phyloP scores from a whole-genome alignment of 2,113 vertebrate genomes.

The Scolopax mira region DNA sequence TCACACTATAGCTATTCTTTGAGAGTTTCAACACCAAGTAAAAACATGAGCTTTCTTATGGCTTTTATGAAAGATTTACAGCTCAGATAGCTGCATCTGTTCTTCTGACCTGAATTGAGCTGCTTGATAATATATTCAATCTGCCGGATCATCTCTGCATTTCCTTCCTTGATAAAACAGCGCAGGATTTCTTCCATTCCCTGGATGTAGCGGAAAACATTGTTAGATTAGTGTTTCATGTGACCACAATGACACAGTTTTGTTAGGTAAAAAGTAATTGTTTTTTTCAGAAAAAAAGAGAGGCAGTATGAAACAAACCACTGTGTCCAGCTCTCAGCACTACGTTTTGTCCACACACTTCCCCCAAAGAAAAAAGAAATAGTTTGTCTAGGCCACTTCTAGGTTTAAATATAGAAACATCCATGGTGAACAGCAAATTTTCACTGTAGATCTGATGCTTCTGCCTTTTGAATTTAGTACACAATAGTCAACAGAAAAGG shows the following conservation, averaged over 20 bases:
- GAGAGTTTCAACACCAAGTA: neutral
- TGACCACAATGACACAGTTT: neutral
- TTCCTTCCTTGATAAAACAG: conserved; percentile 91
- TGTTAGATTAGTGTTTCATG: neutral
- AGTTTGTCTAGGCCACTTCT: accelerated
- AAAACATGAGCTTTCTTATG: neutral
- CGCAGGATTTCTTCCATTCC: conserved; percentile 92
- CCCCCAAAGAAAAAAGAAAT: neutral
- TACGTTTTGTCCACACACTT: neutral
- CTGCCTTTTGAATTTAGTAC: neutral
- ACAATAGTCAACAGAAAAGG: neutral
- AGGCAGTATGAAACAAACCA: neutral
- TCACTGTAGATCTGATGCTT: neutral
- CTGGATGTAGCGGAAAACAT: conserved; percentile 66
- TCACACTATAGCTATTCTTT: neutral
- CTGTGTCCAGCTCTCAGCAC: neutral
- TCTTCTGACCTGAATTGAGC: conserved; percentile 87
- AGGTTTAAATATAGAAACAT: neutral
- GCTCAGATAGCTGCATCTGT: neutral
- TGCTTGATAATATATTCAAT: conserved; percentile 93
- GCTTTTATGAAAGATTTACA: neutral
- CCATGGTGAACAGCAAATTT: neutral
- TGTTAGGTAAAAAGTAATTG: neutral
- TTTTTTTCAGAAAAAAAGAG: neutral
- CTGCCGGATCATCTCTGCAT: conserved; percentile 87